Evolutionary conservation across 2,797 vertebrate species (phyloP), one percentile per base, ranked within the genome.

Genomic region (Harpagifer antarcticus): DNA sequence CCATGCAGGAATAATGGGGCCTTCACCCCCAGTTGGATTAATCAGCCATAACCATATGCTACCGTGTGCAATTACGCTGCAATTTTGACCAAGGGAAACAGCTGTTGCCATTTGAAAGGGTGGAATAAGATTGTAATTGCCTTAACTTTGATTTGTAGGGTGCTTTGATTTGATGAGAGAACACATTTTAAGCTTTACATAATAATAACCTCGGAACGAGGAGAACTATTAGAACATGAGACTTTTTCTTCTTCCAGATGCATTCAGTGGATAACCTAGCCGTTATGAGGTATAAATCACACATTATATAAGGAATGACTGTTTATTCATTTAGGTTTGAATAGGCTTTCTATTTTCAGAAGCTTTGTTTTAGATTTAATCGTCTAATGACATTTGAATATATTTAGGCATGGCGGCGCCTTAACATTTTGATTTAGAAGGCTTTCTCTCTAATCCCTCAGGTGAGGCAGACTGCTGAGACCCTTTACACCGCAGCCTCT

Each of bases 1-100:
- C 79, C 75, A 76, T 74, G 71, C 84, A 86, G 88, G 83, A 92
- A 91, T 90, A 89, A 92, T 89, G 86, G 88, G 78, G 82, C 83
- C 83, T 86, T 89, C 82, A 88, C 85, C 89, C 90, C 88, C 88
- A 86, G 88, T 88, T 88, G 91, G 91, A 94, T 93, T 94, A 93
- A 95, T 95, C 94, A 94, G 88, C 91, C 88, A 85, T 94, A 93
- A 93, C 93, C 94, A 95, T 94, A 94, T 95, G 94, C 92, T 93
- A 86, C 92, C 70, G 79, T 79, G 73, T 87, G 92, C 92, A 94
- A 95, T 94, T 93, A 93, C 72, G 70, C 82, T 72, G 90, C 92
- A 87, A 83, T 95, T 93, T 87, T 91, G 89, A 93, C 92, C 93
- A 87, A 79, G 86, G 87, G 88, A 94, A 94, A 92, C 93, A 95